Percentiles rank a stretch among this genome's conserved stretches.
Conservation (phyloP, 2,113 vertebrate genomes). For the Pteropus alecto region DNA sequence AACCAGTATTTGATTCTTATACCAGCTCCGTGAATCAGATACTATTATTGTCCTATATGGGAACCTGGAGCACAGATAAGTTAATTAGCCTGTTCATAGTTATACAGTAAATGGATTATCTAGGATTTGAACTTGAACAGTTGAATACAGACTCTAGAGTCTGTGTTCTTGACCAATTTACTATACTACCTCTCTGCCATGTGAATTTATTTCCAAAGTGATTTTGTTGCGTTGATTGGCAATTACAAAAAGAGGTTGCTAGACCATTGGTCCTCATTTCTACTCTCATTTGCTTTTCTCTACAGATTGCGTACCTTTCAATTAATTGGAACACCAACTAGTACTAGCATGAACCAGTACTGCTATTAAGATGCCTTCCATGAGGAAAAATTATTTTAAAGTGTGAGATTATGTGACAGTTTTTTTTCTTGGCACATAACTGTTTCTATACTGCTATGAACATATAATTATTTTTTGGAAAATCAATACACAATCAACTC, state of each 20-base stretch:
- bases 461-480: background rate
- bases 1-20: background rate
- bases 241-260: background rate
- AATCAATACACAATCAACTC: background rate
- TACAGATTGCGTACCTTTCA: background rate
- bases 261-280: background rate
- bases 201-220: background rate
- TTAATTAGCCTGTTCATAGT: background rate
- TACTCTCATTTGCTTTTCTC: background rate
- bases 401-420: background rate
- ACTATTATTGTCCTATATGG: background rate
- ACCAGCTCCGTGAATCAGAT: background rate
- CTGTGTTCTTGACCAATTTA: background rate
- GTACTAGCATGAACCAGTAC: background rate
- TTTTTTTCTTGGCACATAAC: background rate
- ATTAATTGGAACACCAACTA: background rate
- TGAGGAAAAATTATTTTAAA: background rate
- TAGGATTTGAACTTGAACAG: background rate
- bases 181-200: accelerated
- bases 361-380: background rate
- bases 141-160: background rate
- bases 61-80: background rate
- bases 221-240: background rate
- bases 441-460: background rate
- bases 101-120: background rate